Conservation (phyloP, 53 echinoderm and acorn worm species). For the Henricia sp. region DNA sequence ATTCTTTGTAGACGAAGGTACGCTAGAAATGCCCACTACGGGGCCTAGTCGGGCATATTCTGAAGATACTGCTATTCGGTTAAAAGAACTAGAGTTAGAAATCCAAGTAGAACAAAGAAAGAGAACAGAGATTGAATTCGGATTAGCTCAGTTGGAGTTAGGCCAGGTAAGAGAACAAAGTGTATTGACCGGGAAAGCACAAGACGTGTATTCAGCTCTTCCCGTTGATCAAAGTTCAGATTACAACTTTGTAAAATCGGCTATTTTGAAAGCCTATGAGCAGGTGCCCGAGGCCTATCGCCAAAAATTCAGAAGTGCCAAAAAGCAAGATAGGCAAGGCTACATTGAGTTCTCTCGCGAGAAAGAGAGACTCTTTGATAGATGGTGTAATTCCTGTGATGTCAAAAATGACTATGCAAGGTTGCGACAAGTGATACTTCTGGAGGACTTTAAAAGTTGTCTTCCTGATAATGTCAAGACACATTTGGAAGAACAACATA, state of each 20-base stretch:
- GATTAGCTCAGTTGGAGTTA: constrained; percentile 51
- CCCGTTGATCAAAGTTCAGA: constrained; percentile 35
- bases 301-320: constrained; percentile 14
- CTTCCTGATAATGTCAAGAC: constrained; percentile 24
- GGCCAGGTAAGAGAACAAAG: constrained; percentile 34
- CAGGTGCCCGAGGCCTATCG: constrained; percentile 25
- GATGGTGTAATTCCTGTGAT: constrained; percentile 18
- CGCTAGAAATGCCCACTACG: not conserved
- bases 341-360: constrained; percentile 27
- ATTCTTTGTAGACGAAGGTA: constrained; percentile 7
- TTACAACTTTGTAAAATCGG: constrained; percentile 12
- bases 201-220: constrained; percentile 4
- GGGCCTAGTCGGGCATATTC: not conserved
- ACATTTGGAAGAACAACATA: constrained; percentile 34
- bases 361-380: constrained; percentile 21
- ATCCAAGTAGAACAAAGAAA: constrained; percentile 19
- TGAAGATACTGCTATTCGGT: not conserved
- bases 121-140: constrained; percentile 39
- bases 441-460: constrained; percentile 42
- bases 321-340: not conserved
- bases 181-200: too few species aligned
- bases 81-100: constrained; percentile 1
- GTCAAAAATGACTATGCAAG: constrained; percentile 39
- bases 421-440: constrained; percentile 18
- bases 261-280: constrained; percentile 6